These are phyloP conservation scores for Chelonus insularis DNA, from an alignment of 1,140 invertebrate genomes.

Conservation along the genomic window DNA sequence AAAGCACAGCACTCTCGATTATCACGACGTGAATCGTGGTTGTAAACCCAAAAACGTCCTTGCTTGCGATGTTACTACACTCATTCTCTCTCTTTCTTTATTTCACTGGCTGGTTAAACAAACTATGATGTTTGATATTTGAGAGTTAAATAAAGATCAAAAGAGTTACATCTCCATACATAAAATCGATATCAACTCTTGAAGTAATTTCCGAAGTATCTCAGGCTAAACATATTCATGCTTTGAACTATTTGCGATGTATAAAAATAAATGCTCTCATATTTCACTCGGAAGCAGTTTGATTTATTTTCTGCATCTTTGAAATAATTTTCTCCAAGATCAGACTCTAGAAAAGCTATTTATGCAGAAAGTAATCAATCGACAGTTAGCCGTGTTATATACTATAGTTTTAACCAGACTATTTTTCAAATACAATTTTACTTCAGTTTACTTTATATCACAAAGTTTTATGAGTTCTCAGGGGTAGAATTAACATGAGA, in stretches of 20 bases:
- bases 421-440: too few species aligned
- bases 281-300: too few species aligned
- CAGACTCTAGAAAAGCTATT: too few species aligned
- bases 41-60: conserved; percentile 36
- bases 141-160: background rate
- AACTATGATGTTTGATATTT: background rate
- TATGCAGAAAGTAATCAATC: too few species aligned
- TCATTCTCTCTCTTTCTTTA: conserved; percentile 16
- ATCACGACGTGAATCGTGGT: conserved; percentile 46
- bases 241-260: background rate
- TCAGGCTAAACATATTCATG: background rate
- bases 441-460: background rate
- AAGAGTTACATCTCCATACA: background rate
- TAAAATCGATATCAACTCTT: background rate
- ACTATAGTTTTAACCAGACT: too few species aligned
- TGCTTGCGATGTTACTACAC: background rate
- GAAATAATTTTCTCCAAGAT: too few species aligned
- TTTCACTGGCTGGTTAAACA: background rate
- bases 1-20: conserved; percentile 59
- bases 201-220: background rate
- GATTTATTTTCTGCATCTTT: too few species aligned
- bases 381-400: too few species aligned
- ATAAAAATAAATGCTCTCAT: too few species aligned
- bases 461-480: background rate
- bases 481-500: conserved; percentile 1